Evolutionary conservation across 2,888 invertebrate species (phyloP), one percentile per base, ranked within the genome.

Genomic region (Myathropa florea): DNA sequence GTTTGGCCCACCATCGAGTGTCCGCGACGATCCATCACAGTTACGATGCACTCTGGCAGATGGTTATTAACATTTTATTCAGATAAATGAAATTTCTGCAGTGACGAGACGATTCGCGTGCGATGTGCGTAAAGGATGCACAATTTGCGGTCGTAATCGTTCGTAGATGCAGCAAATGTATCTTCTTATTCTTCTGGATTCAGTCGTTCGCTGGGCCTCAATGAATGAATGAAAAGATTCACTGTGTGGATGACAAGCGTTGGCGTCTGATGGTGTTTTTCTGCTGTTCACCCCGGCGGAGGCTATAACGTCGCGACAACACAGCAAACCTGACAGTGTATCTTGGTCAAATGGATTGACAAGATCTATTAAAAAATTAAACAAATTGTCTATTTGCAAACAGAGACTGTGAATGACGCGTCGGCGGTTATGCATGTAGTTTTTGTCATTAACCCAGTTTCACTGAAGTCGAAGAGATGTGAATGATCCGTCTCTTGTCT

Each of bases 381-480:
- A 73, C 78, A 78, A 82, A 86, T 82, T 82, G 77, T 39, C 60
- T 78, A 59, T 82, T 85, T 85, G 82, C 68, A 73, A 70, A 55
- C 33, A 33, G 33, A 9, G 12, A 28, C 6, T 0, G 6, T 28
- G 60, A 61, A 10, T 78, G 61, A 24, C 55, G 61, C 23, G 64
- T 55, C 33, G 65, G 64, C 24, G 57, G 21, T 57, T 14, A 26
- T 70, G 39, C 28, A 26, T 72, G 53, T 21, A 59, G 64, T 64
- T 72, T 81, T 75, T 82, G 77, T 77, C 85, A 85, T 85, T 85
- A 85, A 85, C 85, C 85, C 59, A 85, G 64, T 78, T 85, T 55
- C 46, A 18, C 18, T 18, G 46, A 4, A 6, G 46, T 33, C 33
- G 33, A 33, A 33, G 33, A 33, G 33, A 12, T 33, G 33, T 33